Evolutionary conservation across 2,797 vertebrate species (phyloP), one percentile per base, ranked within the genome.

Genomic region (Poeciliopsis gracilis): DNA sequence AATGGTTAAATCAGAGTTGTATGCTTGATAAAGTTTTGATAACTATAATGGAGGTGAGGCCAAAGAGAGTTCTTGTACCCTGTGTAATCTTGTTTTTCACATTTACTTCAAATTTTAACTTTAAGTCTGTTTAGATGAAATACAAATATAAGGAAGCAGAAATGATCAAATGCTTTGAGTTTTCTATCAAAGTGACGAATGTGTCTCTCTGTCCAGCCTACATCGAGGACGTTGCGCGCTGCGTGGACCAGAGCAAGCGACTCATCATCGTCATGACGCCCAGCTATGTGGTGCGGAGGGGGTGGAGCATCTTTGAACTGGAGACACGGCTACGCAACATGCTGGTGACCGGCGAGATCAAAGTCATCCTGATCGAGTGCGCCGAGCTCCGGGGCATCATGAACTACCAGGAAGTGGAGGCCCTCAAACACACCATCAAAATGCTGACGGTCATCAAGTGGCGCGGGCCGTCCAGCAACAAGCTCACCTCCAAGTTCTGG

Each of bases 371-470:
- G 73, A 99, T 99, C 61, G 98, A 99, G 94, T 99, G 98, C 89
- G 98, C 97, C 82, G 98, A 99, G 94, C 96, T 99, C 75, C 96
- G 97, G 76, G 97, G 97, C 92, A 97, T 99, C 94, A 99, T 99
- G 97, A 99, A 99, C 97, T 99, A 99, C 95, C 98, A 99, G 95
- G 98, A 99, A 87, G 98, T 99, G 59, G 98, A 99, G 93, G 97
- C 98, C 78, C 97, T 99, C 82, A 99, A 99, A 92, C 97, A 99
- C 84, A 98, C 97, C 90, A 99, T 99, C 95, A 99, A 99, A 94
- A 97, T 96, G 87, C 96, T 99, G 90, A 99, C 97, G 16, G 98
- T 99, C 88, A 97, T 99, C 95, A 98, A 98, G 95, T 99, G 98
- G 98, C 97, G 96, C 0, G 98, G 98, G 90, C 96, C 97, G 75